These are phyloP conservation scores for Xyliphius kryptos DNA, from an alignment of 2,113 vertebrate genomes.

Conservation along the genomic window DNA sequence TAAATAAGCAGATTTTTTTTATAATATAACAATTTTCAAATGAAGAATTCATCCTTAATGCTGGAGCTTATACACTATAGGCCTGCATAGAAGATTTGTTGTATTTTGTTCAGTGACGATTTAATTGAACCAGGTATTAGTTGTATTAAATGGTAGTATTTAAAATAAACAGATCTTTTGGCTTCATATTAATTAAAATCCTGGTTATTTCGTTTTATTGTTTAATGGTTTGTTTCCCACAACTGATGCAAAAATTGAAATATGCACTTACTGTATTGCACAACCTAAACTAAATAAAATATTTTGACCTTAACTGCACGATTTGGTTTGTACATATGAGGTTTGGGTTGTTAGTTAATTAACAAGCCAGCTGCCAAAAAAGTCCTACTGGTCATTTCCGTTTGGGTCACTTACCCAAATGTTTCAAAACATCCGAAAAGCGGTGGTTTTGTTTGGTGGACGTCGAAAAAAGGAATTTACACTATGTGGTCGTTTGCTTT, in stretches of 20 bases:
- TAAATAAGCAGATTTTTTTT: constrained; percentile 3
- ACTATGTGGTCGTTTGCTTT: not conserved
- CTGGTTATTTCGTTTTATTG: too few relatives aligned
- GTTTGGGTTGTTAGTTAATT: constrained; percentile 8
- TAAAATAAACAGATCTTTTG: too few relatives aligned
- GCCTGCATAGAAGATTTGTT: too few relatives aligned
- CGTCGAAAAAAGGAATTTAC: constrained; percentile 3
- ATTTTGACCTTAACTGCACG: not conserved
- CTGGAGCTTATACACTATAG: not conserved
- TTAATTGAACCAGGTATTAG: not conserved
- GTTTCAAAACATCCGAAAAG: constrained; percentile 15
- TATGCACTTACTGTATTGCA: not conserved
- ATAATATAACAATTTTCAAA: not conserved
- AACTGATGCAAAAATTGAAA: not conserved
- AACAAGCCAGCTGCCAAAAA: constrained; percentile 8
- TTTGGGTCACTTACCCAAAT: constrained; percentile 24
- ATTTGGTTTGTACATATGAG: not conserved
- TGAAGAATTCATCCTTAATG: not conserved
- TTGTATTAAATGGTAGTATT: too few relatives aligned
- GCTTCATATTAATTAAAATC: too few relatives aligned
- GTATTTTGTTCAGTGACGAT: not conserved
- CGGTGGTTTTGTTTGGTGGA: not conserved
- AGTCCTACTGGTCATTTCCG: constrained; percentile 12
- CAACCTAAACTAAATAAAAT: constrained; percentile 12
- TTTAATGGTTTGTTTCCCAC: too few relatives aligned